Base-by-base conservation (phyloP, 2,888 invertebrate species). In the Brenthis hecate region DNA sequence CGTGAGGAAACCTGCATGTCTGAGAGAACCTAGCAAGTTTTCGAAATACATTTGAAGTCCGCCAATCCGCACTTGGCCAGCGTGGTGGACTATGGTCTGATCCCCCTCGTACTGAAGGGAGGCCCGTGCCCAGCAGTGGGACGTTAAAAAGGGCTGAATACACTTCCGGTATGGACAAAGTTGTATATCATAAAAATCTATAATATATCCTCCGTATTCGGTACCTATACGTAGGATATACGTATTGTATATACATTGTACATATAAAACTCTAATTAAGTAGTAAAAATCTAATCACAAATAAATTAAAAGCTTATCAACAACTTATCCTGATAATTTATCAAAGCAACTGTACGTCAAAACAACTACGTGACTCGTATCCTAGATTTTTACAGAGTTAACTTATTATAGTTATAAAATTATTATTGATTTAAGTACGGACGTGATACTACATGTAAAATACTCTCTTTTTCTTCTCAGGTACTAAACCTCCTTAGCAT, bases 261-360 rank as follows among this genome's bases (percentile, higher is more conserved):
- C 8, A 58, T 23, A 50, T 51, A 51, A 32, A 51, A 6, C 13
- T 61, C 36, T 6, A 62, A 19, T 43, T 6, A 23, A n/a, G 19
- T 23, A 14, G 4, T 32, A 43, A 50, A 61, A 50, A 23, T 16
- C 56, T 16, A 19, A 47, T 19, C 32, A 56, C 19, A n/a, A 61
- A 55, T 56, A 28, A 61, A 61, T 66, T 43, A 55, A 67, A 67
- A 43, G 36, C 56, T 62, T 62, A 67, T 67, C 66, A 51, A 56
- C 56, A 48, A 50, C 66, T 56, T 62, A 55, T 62, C 62, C 13
- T 16, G 51, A 57, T 28, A 13, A 56, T 55, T 62, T 67, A 56
- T 62, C 62, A 62, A 56, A 56, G 32, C 61, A 55, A 62, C 36
- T 11, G 23, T 16, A n/a, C 43, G 51, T 67, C 43, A 56, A 62